A percentile compares a stretch with the other conserved stretches of the same genome.
Conservation (phyloP, 2,113 vertebrate genomes). For the Tragulus kanchil region DNA sequence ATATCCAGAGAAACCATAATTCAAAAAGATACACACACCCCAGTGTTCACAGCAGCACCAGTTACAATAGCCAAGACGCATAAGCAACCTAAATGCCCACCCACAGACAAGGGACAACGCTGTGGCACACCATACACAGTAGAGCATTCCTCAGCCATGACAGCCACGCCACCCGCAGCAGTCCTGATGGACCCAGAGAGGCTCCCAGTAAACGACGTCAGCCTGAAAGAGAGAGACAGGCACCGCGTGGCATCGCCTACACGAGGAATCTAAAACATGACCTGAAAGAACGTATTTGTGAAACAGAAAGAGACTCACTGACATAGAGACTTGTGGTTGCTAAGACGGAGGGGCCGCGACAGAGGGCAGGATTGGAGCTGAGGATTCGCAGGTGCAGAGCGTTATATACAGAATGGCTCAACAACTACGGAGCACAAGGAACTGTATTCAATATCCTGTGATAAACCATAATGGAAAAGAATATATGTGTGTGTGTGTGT, state of each 20-base stretch:
- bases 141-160: background rate
- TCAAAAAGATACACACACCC: background rate
- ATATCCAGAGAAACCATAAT: too few relatives aligned
- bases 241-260: fast-evolving
- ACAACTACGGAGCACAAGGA: background rate
- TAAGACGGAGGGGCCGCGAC: too few relatives aligned
- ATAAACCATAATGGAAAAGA: background rate
- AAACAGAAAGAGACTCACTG: background rate
- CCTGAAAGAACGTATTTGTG: fast-evolving
- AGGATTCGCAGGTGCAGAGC: background rate
- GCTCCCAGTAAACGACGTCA: background rate
- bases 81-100: background rate
- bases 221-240: background rate
- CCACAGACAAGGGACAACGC: background rate
- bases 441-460: background rate
- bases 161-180: background rate
- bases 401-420: fast-evolving
- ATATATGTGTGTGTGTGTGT: too few relatives aligned
- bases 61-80: fast-evolving
- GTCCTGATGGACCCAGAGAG: fast-evolving
- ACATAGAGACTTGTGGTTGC: background rate
- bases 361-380: fast-evolving
- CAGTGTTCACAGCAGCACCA: background rate
- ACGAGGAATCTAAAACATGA: background rate
- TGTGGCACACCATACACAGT: fast-evolving